phyloP scores from a whole-genome alignment of 2,888 invertebrate species.

The Eupithecia vulgata region DNA sequence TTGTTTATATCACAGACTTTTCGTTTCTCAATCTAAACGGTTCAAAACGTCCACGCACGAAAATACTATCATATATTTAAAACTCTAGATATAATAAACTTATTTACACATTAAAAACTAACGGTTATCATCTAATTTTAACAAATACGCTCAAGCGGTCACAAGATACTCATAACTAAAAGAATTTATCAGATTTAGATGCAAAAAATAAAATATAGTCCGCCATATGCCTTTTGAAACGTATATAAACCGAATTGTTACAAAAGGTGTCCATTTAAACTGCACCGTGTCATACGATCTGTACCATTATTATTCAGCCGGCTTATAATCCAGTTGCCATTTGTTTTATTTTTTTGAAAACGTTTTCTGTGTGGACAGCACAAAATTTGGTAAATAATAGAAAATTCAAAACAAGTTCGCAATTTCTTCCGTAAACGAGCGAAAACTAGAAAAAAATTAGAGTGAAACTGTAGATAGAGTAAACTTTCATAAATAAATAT shows the following conservation, averaged over 20 bases:
- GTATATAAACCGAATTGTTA: constrained; percentile 59
- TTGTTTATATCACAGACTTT: constrained; percentile 86
- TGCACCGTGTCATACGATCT: background rate
- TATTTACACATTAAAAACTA: constrained; percentile 84
- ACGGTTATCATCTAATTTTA: constrained; percentile 81
- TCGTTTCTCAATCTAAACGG: constrained; percentile 85
- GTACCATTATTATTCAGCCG: constrained; percentile 55
- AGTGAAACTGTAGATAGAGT: background rate
- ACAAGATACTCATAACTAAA: constrained; percentile 84
- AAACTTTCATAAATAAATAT: no score
- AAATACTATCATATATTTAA: constrained; percentile 83
- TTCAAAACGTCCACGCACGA: constrained; percentile 84
- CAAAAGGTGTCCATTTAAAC: background rate
- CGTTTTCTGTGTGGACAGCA: constrained; percentile 58
- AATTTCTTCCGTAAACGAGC: background rate
- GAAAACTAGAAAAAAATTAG: background rate
- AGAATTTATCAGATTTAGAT: constrained; percentile 84
- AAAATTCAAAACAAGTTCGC: constrained; percentile 4
- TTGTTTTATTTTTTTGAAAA: constrained; percentile 61
- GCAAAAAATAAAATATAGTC: constrained; percentile 84
- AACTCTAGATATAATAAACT: constrained; percentile 81
- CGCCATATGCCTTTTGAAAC: constrained; percentile 85
- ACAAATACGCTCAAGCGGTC: constrained; percentile 82
- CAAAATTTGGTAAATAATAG: constrained; percentile 14
- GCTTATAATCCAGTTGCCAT: constrained; percentile 75